These are phyloP conservation scores for Drosophila nigrodunni DNA, from an alignment of 1,140 invertebrate species.

Conservation along the genomic window DNA sequence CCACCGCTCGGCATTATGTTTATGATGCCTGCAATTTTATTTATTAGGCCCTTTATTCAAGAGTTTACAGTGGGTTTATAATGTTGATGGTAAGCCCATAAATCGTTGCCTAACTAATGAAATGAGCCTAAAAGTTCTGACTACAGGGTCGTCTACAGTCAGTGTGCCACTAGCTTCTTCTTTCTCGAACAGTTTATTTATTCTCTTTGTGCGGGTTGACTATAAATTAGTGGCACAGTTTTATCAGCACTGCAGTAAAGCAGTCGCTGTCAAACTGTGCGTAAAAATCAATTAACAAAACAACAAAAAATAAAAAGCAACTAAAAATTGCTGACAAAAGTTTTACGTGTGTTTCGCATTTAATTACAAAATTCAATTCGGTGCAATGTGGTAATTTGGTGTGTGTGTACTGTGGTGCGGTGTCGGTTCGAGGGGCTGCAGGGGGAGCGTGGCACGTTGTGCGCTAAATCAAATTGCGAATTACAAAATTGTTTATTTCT, in stretches of 20 bases:
- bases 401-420: not conserved
- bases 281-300: conserved; percentile 45
- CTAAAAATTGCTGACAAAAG: conserved; percentile 27
- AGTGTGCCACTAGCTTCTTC: no score
- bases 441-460: not conserved
- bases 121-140: no score
- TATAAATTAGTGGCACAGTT: conserved; percentile 46
- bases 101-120: no score
- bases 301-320: not conserved
- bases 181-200: conserved; percentile 17
- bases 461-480: conserved; percentile 40
- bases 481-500: conserved; percentile 20
- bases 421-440: not conserved
- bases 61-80: no score
- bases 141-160: no score
- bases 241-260: conserved; percentile 32
- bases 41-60: conserved; percentile 3
- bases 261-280: conserved; percentile 20
- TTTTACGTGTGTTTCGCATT: conserved; percentile 25
- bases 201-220: conserved; percentile 27
- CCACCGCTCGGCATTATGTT: conserved; percentile 31
- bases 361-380: conserved; percentile 26
- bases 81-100: no score
- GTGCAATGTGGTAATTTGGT: not conserved
- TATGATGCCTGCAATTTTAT: conserved; percentile 49